Evolutionary conservation across 2,113 vertebrate species (phyloP), one percentile per base, ranked within the genome.

Genomic region (Tychaedon coryphoeus): DNA sequence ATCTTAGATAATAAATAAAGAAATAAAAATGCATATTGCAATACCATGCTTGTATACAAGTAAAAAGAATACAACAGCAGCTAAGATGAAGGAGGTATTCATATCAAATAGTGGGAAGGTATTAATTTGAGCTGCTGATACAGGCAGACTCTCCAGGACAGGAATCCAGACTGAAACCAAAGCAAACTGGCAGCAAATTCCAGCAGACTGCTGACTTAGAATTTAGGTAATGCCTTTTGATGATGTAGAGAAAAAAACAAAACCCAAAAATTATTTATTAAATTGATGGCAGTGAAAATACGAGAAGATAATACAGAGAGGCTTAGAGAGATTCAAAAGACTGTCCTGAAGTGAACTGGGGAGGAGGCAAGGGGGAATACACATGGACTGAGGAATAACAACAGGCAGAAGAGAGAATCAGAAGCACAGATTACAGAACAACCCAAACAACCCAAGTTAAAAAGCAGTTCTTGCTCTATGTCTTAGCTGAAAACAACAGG

Each of bases 151-250:
- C 50, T 74, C 38, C 62, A 64, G 34, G n/a, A 70, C 20, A 65
- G 56, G 61, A 86, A 83, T 74, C 58, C 56, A 80, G 76, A 84
- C 47, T 45, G 75, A 89, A 94, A 90, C 38, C 40, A 95, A 74
- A 87, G 67, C 77, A 62, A 82, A 73, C 43, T 45, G 62, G 58
- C 78, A 94, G 71, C n/a, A 79, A 77, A 91, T 86, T 83, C 92
- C 8, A 8, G 6, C 75, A 94, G 86, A 83, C 62, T 70, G 64
- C 67, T 62, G 62, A 86, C 51, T 73, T 36, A 91, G 48, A 79
- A 72, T 93, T 90, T 79, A 83, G 23, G 74, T 73, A 85, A 79
- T 66, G 42, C 34, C n/a, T 90, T 95, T 87, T 87, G 77, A 87
- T 82, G 53, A 69, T 51, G 73, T 1, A 53, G 22, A 78, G 26